Conservation (phyloP, 2,797 vertebrate species). For the Oreonectes daqikongensis region DNA sequence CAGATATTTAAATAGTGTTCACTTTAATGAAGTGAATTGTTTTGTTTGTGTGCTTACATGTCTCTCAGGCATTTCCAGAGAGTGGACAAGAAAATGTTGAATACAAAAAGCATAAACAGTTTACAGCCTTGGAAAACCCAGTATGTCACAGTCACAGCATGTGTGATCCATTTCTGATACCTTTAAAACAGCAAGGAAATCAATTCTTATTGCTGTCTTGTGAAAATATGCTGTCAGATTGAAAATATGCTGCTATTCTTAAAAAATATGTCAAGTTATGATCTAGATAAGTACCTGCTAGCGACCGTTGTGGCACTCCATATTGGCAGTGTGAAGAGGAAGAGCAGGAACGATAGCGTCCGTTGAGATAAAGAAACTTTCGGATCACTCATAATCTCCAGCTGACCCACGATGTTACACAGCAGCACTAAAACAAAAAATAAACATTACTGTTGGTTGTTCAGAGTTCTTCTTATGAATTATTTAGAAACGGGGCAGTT, state of each 20-base stretch:
- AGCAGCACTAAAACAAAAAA: conserved; percentile 64
- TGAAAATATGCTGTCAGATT: too few species aligned
- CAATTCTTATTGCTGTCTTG: too few species aligned
- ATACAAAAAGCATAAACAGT: conserved; percentile 60
- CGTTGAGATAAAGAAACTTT: conserved; percentile 36
- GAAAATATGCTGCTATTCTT: too few species aligned
- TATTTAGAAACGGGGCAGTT: too few species aligned
- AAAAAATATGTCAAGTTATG: background rate
- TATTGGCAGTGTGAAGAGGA: conserved; percentile 60
- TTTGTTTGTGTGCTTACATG: conserved; percentile 53
- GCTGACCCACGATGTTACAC: conserved; percentile 54
- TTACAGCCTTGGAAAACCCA: conserved; percentile 66
- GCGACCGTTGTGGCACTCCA: conserved; percentile 48
- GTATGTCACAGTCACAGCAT: conserved; percentile 41
- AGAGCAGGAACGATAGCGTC: conserved; percentile 61
- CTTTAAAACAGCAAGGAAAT: conserved; percentile 57
- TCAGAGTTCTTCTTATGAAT: background rate
- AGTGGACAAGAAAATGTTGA: conserved; percentile 55
- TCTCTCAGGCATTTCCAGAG: conserved; percentile 60
- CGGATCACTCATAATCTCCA: conserved; percentile 57
- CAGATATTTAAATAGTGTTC: background rate
- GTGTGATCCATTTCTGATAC: conserved; percentile 46
- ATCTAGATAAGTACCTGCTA: conserved; percentile 63
- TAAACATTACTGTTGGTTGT: too few species aligned
- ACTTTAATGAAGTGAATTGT: background rate